Conservation (phyloP, 2,113 vertebrate species). For the Ploceus nigricollis region DNA sequence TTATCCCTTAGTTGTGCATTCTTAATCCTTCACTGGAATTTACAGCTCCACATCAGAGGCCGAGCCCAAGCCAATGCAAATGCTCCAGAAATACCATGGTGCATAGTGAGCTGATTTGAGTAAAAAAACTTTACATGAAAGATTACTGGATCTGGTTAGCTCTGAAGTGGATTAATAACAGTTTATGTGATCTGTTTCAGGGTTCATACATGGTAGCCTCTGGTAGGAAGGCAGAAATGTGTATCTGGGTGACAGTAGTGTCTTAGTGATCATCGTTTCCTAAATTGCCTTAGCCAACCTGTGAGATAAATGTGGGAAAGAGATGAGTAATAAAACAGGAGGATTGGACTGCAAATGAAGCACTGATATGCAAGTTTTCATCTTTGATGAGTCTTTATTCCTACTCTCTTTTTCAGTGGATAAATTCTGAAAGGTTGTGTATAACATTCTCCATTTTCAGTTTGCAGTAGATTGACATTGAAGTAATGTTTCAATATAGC, state of each 20-base stretch:
- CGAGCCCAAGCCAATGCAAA: background rate
- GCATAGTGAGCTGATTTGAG: background rate
- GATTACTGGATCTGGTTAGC: background rate
- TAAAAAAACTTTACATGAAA: background rate
- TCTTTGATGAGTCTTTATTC: background rate
- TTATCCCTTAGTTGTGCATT: background rate
- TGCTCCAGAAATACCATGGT: background rate
- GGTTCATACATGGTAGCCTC: rapidly evolving
- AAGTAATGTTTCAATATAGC: background rate
- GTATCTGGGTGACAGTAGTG: background rate
- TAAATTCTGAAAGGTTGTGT: background rate
- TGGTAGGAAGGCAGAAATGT: background rate
- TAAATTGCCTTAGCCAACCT: background rate
- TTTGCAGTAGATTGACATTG: background rate
- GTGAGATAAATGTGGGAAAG: background rate
- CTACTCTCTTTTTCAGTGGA: background rate
- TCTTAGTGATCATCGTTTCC: background rate
- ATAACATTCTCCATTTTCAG: background rate
- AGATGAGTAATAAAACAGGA: background rate
- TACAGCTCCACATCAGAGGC: background rate
- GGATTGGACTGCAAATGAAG: background rate
- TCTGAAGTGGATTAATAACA: background rate
- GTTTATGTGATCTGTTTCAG: background rate
- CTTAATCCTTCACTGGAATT: background rate
- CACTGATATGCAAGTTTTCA: background rate